Base-by-base conservation (phyloP, 1,140 invertebrate species). In the Episyrphus balteatus region DNA sequence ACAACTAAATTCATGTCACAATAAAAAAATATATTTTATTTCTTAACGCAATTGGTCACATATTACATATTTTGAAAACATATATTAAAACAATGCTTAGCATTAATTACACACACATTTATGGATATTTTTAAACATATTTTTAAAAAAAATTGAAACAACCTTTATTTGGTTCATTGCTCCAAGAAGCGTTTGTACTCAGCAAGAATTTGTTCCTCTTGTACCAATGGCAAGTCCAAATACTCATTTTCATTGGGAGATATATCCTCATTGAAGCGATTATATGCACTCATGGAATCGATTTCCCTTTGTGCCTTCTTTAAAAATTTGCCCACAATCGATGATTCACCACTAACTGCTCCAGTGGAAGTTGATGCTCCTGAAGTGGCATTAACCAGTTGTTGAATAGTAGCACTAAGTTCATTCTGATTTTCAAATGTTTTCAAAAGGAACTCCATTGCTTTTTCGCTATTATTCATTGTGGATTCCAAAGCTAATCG, bases 231-330 rank as follows among this genome's bases (percentile, higher is more conserved):
- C 13, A 79, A 61, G 60, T 80, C 76, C 32, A 82, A 59, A 57
- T 82, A 75, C 49, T 80, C 79, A 53, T 80, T 76, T 39, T 81
- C 79, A 10, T 75, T 75, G 17, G 64, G 66, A 2, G 66, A 66
- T 13, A 82, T 72, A 44, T 75, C 75, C 12, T 77, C 69, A n/a
- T 73, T 66, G 15, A 83, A 69, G 5, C 79, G 70, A 14, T 73
- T 57, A 36, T 75, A 75, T 0, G 81, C 81, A 54, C 61, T 51
- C 12, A 55, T 51, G 0, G 59, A 53, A 34, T 58, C 55, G 10
- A 63, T 43, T 49, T 65, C 61, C 7, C 42, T 39, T 36, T 55
- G 50, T 0, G 58, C 48, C 32, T 60, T 55, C 2, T 50, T 36
- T 17, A 59, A 26, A 14, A 58, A 52, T 2, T 52, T 43, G 6